Evolutionary conservation across 2,797 vertebrate species (phyloP).

Genomic region (Acanthornis magna): DNA sequence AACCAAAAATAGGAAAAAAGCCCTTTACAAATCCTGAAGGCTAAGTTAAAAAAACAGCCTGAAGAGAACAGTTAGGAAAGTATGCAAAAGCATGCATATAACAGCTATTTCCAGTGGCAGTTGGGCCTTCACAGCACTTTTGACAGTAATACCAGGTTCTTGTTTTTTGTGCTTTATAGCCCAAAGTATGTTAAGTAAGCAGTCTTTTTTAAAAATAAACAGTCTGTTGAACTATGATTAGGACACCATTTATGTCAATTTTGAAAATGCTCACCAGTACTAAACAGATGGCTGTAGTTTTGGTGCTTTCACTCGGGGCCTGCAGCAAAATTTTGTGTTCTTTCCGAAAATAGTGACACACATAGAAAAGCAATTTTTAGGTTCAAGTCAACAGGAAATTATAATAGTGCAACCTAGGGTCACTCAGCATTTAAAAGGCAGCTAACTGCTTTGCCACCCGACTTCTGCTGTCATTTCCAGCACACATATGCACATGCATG

Average conservation of each 20-base stretch:
- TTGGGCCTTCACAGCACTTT: background rate
- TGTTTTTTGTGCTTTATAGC: background rate
- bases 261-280: constrained; percentile 11
- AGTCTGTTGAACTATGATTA: constrained; percentile 34
- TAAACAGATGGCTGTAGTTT: constrained; percentile 15
- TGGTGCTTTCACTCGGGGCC: background rate
- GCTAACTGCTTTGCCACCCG: background rate
- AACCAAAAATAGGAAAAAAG: background rate
- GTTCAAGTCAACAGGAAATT: background rate
- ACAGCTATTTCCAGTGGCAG: background rate
- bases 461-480: background rate
- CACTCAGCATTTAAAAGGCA: background rate
- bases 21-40: background rate
- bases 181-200: background rate
- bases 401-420: background rate
- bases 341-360: background rate
- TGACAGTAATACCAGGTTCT: background rate
- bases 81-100: background rate
- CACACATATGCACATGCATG: background rate
- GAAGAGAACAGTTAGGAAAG: background rate
- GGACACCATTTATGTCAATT: constrained; percentile 17
- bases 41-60: background rate
- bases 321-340: background rate
- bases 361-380: background rate
- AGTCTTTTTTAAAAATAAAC: constrained; percentile 3